Evolutionary conservation across 2,888 invertebrate genomes (phyloP).

Genomic region (Sericinus montela): DNA sequence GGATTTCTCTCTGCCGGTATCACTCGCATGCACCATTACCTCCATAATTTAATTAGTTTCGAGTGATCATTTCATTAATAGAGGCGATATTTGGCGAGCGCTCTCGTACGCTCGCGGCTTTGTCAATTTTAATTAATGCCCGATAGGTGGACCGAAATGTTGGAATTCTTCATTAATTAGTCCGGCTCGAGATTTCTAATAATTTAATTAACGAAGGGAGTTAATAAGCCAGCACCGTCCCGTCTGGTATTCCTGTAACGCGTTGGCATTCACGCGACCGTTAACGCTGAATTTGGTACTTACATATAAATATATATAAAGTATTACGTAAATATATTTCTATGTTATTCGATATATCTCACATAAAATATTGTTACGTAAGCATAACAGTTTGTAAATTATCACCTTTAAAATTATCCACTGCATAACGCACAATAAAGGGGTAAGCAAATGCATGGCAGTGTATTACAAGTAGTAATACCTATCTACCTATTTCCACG

Average conservation of each 20-base stretch:
- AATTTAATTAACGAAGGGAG: conserved; percentile 74
- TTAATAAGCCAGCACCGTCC: conserved; percentile 63
- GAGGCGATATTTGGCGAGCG: conserved; percentile 73
- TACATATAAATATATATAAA: no score
- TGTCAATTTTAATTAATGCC: conserved; percentile 78
- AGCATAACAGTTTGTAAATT: no score
- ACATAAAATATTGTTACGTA: no score
- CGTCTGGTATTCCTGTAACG: conserved; percentile 62
- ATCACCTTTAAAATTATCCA: no score
- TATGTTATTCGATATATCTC: no score
- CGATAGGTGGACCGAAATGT: conserved; percentile 76
- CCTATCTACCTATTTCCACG: no score
- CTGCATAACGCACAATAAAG: no score
- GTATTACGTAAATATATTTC: no score
- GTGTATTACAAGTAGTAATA: no score
- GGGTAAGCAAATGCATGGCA: no score
- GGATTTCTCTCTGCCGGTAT: conserved; percentile 40
- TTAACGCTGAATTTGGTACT: conserved; percentile 21
- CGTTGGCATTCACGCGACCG: conserved; percentile 46
- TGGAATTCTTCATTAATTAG: conserved; percentile 78
- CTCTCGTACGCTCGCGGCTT: conserved; percentile 64
- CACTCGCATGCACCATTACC: conserved; percentile 75
- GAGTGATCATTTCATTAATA: conserved; percentile 78
- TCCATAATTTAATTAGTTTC: conserved; percentile 77
- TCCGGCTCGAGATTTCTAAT: conserved; percentile 75